Evolutionary conservation across 2,888 invertebrate genomes (phyloP).

Genomic region (Dastarcus helophoroides): DNA sequence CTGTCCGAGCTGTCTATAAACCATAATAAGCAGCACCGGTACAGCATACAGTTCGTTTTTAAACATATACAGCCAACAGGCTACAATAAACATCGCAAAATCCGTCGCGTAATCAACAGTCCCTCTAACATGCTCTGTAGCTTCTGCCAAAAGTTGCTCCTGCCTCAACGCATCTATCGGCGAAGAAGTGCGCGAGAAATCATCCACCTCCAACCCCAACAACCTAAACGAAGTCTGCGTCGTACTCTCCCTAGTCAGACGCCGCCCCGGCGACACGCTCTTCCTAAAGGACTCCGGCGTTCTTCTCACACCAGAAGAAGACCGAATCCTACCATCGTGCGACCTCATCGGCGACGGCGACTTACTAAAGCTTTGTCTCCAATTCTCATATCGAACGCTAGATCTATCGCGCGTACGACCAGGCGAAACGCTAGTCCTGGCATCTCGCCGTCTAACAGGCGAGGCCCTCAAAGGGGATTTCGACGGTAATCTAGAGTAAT

Average conservation of each 20-base stretch:
- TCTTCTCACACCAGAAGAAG: too few species aligned
- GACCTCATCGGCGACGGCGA: constrained; percentile 21
- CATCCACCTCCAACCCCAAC: too few species aligned
- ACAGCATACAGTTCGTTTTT: constrained; percentile 70
- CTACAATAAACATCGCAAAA: constrained; percentile 59
- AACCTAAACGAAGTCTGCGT: constrained; percentile 34
- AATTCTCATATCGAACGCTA: constrained; percentile 15
- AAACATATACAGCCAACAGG: constrained; percentile 72
- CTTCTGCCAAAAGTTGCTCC: constrained; percentile 47
- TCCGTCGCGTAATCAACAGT: constrained; percentile 64
- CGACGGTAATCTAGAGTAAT: constrained; percentile 30
- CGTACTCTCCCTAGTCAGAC: constrained; percentile 32
- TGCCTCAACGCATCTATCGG: constrained; percentile 24
- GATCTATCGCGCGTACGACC: constrained; percentile 5
- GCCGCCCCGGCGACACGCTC: too few species aligned
- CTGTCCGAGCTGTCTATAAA: constrained; percentile 65
- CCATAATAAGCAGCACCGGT: constrained; percentile 63
- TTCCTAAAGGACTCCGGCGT: too few species aligned
- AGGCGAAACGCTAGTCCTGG: too few species aligned
- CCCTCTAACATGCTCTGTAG: constrained; percentile 56
- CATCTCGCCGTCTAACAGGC: too few species aligned
- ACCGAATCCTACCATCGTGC: too few species aligned
- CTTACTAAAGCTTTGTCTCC: constrained; percentile 12
- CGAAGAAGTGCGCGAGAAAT: constrained; percentile 28
- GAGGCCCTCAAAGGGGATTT: too few species aligned